Evolutionary conservation across 2,888 invertebrate genomes (phyloP).

Genomic region (Thereva unica): DNA sequence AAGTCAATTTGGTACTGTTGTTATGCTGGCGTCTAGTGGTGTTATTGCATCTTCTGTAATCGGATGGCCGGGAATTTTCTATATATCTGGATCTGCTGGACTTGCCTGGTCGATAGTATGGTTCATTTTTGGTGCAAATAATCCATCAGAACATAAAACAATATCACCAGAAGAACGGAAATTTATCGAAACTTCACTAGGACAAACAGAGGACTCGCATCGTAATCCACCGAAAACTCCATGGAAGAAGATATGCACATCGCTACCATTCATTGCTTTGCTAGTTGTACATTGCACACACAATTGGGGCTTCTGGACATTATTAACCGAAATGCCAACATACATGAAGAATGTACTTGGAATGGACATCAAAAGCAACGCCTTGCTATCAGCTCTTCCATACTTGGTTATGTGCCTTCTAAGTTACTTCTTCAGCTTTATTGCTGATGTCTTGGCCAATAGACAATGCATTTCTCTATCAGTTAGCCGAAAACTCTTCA

Average conservation of each 20-base stretch:
- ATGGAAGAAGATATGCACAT: slow-evolving; percentile 75
- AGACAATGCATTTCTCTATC: slow-evolving; percentile 50
- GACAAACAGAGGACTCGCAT: slow-evolving; percentile 52
- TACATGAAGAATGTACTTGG: slow-evolving; percentile 75
- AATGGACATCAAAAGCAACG: slow-evolving; percentile 73
- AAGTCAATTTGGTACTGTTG: slow-evolving; percentile 76
- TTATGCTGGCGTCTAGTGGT: slow-evolving; percentile 75
- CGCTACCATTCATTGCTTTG: slow-evolving; percentile 76
- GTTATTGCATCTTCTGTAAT: slow-evolving; percentile 67
- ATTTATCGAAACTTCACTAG: slow-evolving; percentile 70
- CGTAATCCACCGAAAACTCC: slow-evolving; percentile 62
- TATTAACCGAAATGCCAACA: slow-evolving; percentile 79
- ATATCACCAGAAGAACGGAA: slow-evolving; percentile 68
- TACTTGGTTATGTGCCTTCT: slow-evolving; percentile 74
- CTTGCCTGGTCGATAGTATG: slow-evolving; percentile 66
- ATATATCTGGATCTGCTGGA: slow-evolving; percentile 69
- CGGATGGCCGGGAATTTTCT: slow-evolving; percentile 82
- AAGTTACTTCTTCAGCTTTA: slow-evolving; percentile 70
- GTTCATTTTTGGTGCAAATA: slow-evolving; percentile 67
- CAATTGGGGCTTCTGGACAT: slow-evolving; percentile 80
- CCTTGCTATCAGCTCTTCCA: slow-evolving; percentile 70
- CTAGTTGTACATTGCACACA: slow-evolving; percentile 74
- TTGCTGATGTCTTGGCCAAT: slow-evolving; percentile 62
- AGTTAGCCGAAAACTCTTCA: slow-evolving; percentile 61
- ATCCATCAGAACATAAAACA: slow-evolving; percentile 64